Evolutionary conservation across 2,888 invertebrate genomes (phyloP).

Genomic region (Bombylius discolor): DNA sequence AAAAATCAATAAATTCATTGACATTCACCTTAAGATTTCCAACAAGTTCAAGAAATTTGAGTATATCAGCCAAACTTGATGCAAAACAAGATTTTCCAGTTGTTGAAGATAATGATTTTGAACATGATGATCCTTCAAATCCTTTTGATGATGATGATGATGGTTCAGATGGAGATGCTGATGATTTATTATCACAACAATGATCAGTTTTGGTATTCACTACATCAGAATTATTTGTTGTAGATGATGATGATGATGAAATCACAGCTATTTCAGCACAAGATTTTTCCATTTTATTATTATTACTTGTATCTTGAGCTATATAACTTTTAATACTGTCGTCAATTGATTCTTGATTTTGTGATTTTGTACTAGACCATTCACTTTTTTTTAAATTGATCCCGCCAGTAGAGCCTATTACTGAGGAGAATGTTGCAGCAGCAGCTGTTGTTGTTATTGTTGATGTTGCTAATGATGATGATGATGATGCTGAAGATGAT

Average conservation of each 20-base stretch:
- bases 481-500: background rate
- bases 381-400: background rate
- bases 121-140: background rate
- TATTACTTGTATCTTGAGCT: no score
- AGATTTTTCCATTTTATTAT: no score
- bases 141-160: background rate
- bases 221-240: background rate
- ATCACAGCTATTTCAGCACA: background rate
- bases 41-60: constrained; percentile 56
- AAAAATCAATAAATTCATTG: background rate
- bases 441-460: constrained; percentile 12
- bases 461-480: constrained; percentile 1
- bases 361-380: no score
- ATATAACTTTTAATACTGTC: no score
- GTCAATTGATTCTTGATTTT: no score
- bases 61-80: constrained; percentile 28
- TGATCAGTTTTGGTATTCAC: no score
- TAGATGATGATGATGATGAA: background rate
- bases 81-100: constrained; percentile 26
- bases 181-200: no score
- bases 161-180: background rate
- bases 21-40: constrained; percentile 54
- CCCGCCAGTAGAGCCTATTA: background rate
- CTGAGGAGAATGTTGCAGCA: constrained; percentile 7
- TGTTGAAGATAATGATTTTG: background rate